Conservation (phyloP, 92 coral and sea anemone genomes). For the Palythoa caribaeorum region DNA sequence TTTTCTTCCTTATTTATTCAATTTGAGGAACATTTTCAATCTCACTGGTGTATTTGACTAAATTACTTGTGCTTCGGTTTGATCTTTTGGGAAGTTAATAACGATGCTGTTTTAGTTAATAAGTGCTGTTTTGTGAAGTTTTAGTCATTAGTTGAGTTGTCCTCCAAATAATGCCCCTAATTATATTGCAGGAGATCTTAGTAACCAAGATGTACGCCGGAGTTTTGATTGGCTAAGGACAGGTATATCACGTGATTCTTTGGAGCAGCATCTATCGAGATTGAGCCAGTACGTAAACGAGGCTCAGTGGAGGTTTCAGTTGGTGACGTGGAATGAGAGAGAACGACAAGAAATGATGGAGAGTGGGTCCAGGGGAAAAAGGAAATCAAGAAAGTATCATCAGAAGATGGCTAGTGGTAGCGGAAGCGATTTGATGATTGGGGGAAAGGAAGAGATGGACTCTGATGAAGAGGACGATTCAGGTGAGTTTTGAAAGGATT, state of each 20-base stretch:
- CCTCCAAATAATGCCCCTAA: background rate
- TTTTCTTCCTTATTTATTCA: too few species aligned
- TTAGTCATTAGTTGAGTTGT: background rate
- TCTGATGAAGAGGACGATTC: constrained; percentile 56
- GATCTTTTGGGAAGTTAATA: too few species aligned
- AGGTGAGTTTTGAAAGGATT: constrained; percentile 21
- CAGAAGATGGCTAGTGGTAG: constrained; percentile 55
- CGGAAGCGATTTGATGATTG: constrained; percentile 42
- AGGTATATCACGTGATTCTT: constrained; percentile 65
- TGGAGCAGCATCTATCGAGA: constrained; percentile 93
- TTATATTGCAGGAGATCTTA: background rate
- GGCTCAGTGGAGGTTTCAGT: constrained; percentile 97
- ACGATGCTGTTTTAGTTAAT: too few species aligned
- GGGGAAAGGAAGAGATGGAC: constrained; percentile 44
- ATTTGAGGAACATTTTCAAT: too few species aligned
- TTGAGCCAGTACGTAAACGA: constrained; percentile 95
- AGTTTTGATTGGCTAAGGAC: constrained; percentile 84
- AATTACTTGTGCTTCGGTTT: too few species aligned
- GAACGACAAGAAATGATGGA: constrained; percentile 39
- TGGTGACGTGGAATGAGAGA: constrained; percentile 86
- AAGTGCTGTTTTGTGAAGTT: background rate
- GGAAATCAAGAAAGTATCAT: constrained; percentile 59
- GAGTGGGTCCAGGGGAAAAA: constrained; percentile 49
- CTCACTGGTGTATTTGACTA: too few species aligned
- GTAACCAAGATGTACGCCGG: constrained; percentile 34